Evolutionary conservation across 2,888 invertebrate species (phyloP), one percentile per base, ranked within the genome.

Genomic region (Globia sparganii): DNA sequence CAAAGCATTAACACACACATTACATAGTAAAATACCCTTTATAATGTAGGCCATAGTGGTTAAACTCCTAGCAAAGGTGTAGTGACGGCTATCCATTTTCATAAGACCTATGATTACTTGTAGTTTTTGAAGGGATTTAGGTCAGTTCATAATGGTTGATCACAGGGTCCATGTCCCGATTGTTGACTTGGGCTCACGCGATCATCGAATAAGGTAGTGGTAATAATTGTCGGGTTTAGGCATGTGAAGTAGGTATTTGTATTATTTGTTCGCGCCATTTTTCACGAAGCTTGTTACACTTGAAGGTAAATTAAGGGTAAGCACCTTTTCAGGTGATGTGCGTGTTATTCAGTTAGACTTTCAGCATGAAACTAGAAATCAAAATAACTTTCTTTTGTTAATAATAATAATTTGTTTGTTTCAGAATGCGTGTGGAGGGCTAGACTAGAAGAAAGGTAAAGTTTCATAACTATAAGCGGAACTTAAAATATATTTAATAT

Each of bases 151-250:
- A 81, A 62, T 90, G 90, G 89, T 58, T 66, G 61, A 86, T 90
- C 80, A 87, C 81, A 76, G 91, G 90, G 91, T 90, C 86, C 71
- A 83, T 85, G 89, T 87, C 78, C 86, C 82, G 78, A 90, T 85
- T 91, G 88, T 91, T 90, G 92, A 89, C 88, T 90, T 61, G 74
- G 43, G 71, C 75, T 84, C 92, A 92, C 92, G 92, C 91, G 87
- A 92, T 86, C 78, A 80, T 78, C 82, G 67, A 85, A 87, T 85
- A 78, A 80, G 78, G 73, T 81, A n/a, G 64, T 68, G 34, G 64
- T 56, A 65, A 72, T 87, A 83, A 85, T 87, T 82, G 79, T 64
- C 74, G 71, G 69, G 69, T 75, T 66, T 46, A 76, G 72, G 72
- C 76, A 65, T 80, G 66, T 78, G 58, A 77, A 70, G 71, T n/a